These are phyloP conservation scores for Stenolophus ochropezus DNA, from an alignment of 2,888 invertebrate species.

Conservation along the genomic window DNA sequence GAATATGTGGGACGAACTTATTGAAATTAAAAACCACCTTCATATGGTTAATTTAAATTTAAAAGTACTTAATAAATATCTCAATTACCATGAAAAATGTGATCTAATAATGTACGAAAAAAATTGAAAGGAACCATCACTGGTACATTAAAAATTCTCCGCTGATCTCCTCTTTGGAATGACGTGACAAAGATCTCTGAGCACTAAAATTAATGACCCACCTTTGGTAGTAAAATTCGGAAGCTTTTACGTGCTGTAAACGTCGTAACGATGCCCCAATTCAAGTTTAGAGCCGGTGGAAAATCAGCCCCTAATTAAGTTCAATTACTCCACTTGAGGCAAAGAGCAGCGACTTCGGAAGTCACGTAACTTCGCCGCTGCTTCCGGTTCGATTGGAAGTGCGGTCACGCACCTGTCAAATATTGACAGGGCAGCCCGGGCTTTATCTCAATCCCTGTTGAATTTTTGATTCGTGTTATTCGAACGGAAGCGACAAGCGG, in stretches of 20 bases:
- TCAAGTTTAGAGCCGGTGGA: neutral
- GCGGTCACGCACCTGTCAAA: slow-evolving; percentile 52
- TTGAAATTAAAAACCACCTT: too few relatives aligned
- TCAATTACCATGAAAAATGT: too few relatives aligned
- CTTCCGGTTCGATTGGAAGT: slow-evolving; percentile 37
- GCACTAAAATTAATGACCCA: neutral
- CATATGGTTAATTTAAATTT: too few relatives aligned
- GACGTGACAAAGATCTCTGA: too few relatives aligned
- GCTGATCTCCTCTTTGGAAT: too few relatives aligned
- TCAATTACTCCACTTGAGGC: neutral
- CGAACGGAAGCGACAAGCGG: neutral
- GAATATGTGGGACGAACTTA: too few relatives aligned
- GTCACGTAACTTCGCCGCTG: slow-evolving; percentile 21
- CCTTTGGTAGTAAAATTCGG: neutral
- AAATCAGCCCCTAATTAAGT: slow-evolving; percentile 24
- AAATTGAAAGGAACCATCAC: too few relatives aligned
- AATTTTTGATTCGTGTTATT: slow-evolving; percentile 21
- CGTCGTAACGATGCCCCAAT: neutral
- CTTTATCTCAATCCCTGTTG: slow-evolving; percentile 23
- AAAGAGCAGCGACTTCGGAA: slow-evolving; percentile 13
- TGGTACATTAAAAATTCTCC: too few relatives aligned
- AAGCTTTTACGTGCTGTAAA: neutral
- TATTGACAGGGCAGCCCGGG: slow-evolving; percentile 4
- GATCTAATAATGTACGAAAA: too few relatives aligned
- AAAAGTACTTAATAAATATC: too few relatives aligned